These are phyloP conservation scores for Grapholita molesta DNA, from an alignment of 1,140 invertebrate genomes.

Conservation along the genomic window DNA sequence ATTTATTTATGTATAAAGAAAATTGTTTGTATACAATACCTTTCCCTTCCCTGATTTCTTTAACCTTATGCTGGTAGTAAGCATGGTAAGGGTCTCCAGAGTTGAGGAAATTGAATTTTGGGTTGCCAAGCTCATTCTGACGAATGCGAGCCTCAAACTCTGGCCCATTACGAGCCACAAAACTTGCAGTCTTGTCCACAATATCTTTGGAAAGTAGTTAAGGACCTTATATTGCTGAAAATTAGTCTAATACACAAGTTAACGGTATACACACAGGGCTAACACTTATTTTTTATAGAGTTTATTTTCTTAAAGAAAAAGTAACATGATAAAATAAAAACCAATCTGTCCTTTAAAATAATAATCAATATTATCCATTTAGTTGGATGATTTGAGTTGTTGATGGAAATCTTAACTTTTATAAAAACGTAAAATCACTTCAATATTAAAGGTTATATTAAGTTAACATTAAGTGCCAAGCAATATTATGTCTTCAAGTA, in stretches of 20 bases:
- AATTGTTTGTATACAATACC: constrained; percentile 64
- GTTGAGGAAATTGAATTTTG: constrained; percentile 99
- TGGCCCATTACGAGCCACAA: constrained; percentile 98
- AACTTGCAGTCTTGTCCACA: constrained; percentile 99
- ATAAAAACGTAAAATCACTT: too few species aligned
- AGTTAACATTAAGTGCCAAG: too few species aligned
- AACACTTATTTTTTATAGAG: too few species aligned
- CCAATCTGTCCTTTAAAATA: too few species aligned
- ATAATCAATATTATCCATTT: too few species aligned
- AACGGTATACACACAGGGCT: too few species aligned
- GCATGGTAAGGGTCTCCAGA: constrained; percentile 98
- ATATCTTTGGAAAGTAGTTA: constrained; percentile 86
- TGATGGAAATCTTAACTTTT: too few species aligned
- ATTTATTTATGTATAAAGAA: not conserved
- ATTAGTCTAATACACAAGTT: not conserved
- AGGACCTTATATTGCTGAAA: constrained; percentile 37
- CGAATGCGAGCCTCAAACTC: constrained; percentile 98
- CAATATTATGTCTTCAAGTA: not conserved
- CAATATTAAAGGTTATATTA: too few species aligned
- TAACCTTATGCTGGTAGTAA: constrained; percentile 99
- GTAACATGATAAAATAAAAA: too few species aligned
- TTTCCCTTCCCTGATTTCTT: constrained; percentile 96
- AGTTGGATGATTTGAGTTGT: too few species aligned
- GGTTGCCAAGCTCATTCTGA: constrained; percentile 98
- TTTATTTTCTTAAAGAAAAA: too few species aligned